Evolutionary conservation across 2,113 vertebrate genomes (phyloP).

Genomic region (Mirza zaza): DNA sequence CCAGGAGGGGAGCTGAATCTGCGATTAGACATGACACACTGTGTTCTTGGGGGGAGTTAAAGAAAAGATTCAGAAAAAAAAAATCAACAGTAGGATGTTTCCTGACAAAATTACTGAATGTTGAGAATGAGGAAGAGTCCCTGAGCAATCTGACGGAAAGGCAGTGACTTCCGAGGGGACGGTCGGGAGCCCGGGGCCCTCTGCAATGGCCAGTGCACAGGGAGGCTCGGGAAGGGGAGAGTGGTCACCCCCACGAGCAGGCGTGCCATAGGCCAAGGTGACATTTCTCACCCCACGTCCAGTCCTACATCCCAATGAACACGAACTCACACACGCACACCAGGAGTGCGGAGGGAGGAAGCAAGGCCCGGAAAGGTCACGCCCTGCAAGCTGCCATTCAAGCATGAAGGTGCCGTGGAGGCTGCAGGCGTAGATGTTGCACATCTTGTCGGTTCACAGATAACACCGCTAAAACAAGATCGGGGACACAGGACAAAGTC

Average conservation of each 20-base stretch:
- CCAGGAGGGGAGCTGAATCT: not conserved
- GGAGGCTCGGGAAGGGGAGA: too few relatives aligned
- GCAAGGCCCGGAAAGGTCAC: not conserved
- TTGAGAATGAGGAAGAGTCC: not conserved
- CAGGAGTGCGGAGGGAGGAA: not conserved
- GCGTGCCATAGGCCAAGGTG: too few relatives aligned
- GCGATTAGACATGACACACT: not conserved
- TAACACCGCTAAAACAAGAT: not conserved
- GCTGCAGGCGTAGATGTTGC: not conserved
- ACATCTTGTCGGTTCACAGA: not conserved
- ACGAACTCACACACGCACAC: too few relatives aligned
- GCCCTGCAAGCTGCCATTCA: too few relatives aligned
- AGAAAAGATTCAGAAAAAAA: not conserved
- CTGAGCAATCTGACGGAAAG: not conserved
- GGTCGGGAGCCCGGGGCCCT: not conserved
- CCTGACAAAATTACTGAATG: not conserved
- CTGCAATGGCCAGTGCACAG: rapidly evolving
- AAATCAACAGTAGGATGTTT: not conserved
- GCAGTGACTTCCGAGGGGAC: not conserved
- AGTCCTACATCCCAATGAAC: too few relatives aligned
- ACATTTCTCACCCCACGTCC: too few relatives aligned
- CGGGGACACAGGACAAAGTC: not conserved
- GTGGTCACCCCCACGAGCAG: too few relatives aligned
- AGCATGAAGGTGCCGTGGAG: too few relatives aligned
- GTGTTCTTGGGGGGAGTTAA: not conserved